Percentiles rank a stretch among this genome's conserved stretches.
Conservation (phyloP, 2,888 invertebrate species). For the Syritta pipiens region DNA sequence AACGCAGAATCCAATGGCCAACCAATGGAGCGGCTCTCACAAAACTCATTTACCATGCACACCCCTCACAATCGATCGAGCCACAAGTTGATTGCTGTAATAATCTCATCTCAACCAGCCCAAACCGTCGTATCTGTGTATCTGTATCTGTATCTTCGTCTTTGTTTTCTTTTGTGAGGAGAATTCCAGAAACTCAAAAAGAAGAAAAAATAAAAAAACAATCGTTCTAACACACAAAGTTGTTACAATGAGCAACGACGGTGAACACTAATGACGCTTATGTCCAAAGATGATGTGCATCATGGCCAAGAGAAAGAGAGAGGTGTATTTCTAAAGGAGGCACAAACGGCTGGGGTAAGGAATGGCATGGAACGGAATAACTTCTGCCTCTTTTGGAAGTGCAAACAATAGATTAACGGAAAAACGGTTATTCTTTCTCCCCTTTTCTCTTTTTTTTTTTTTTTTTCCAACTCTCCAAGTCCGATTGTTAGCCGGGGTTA, state of each 20-base stretch:
- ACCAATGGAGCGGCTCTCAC: neutral
- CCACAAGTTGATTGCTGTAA: slow-evolving; percentile 31
- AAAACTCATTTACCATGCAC: slow-evolving; percentile 35
- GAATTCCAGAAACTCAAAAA: slow-evolving; percentile 11
- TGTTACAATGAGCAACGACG: slow-evolving; percentile 59
- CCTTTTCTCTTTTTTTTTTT: slow-evolving; percentile 6
- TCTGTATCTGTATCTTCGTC: neutral
- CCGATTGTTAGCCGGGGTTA: neutral
- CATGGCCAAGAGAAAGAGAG: slow-evolving; percentile 3
- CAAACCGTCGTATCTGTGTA: neutral
- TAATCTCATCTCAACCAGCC: slow-evolving; percentile 25
- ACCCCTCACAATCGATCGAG: slow-evolving; percentile 14
- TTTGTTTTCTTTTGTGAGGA: neutral
- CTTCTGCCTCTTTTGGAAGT: slow-evolving; percentile 38
- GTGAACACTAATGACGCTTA: slow-evolving; percentile 64
- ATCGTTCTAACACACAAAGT: slow-evolving; percentile 44
- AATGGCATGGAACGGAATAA: neutral
- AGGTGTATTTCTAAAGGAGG: neutral
- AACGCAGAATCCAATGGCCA: slow-evolving; percentile 13
- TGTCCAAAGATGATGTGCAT: slow-evolving; percentile 55
- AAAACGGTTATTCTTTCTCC: slow-evolving; percentile 41
- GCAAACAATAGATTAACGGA: slow-evolving; percentile 65
- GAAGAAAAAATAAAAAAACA: slow-evolving; percentile 6
- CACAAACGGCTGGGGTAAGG: neutral
- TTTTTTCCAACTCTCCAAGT: neutral